Percentiles rank a stretch among this genome's conserved stretches.
Evolutionary conservation across 2,888 invertebrate genomes (phyloP).

Genomic region (Gymnoscelis rufifasciata): DNA sequence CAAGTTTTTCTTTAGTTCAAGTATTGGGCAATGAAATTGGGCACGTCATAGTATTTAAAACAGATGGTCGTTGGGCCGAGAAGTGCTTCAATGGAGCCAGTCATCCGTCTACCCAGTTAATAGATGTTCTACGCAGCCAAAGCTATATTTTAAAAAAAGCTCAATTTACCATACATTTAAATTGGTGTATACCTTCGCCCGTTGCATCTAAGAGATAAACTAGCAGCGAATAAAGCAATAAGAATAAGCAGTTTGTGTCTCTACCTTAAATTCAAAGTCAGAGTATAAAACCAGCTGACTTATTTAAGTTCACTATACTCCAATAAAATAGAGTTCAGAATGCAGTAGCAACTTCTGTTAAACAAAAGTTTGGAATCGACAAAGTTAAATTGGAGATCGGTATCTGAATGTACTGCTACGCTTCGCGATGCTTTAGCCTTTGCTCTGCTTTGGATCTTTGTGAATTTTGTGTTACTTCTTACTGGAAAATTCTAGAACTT

Average conservation of each 20-base stretch:
- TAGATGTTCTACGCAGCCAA: too few species aligned
- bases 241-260: too few species aligned
- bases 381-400: conserved; percentile 64
- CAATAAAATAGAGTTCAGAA: conserved; percentile 4
- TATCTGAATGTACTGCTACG: conserved; percentile 38
- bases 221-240: background rate
- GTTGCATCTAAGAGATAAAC: too few species aligned
- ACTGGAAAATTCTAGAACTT: background rate
- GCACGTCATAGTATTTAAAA: too few species aligned
- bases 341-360: background rate
- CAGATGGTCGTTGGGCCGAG: too few species aligned
- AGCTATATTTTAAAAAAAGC: too few species aligned
- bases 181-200: too few species aligned
- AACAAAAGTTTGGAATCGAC: conserved; percentile 33
- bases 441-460: background rate
- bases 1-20: too few species aligned
- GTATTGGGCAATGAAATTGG: too few species aligned
- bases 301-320: background rate
- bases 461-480: background rate
- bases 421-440: conserved; percentile 24
- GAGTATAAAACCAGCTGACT: background rate
- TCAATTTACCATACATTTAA: too few species aligned
- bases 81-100: too few species aligned
- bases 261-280: background rate
- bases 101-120: too few species aligned